Percentiles rank a stretch among this genome's conserved stretches.
phyloP scores from a whole-genome alignment of 1,140 invertebrate species.

The Colletes latitarsis region DNA sequence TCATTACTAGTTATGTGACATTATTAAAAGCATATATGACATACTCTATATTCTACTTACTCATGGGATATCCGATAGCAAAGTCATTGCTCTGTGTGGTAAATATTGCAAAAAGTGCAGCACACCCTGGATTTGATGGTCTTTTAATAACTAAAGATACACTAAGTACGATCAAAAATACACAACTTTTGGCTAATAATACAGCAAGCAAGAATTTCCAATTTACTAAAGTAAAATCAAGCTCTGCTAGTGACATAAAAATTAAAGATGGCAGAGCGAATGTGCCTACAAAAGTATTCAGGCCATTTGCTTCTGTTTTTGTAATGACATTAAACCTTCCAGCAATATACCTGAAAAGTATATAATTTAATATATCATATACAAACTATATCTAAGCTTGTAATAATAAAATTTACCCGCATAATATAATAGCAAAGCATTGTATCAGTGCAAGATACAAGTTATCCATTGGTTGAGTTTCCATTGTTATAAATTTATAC shows the following conservation, averaged over 20 bases:
- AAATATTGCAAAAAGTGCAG: constrained; percentile 96
- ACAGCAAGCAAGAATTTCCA: constrained; percentile 95
- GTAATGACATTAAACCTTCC: constrained; percentile 92
- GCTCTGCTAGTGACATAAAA: constrained; percentile 92
- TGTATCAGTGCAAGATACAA: constrained; percentile 94
- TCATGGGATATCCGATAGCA: constrained; percentile 97
- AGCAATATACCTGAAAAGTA: constrained; percentile 90
- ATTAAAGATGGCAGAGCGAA: constrained; percentile 96
- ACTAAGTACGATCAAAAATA: constrained; percentile 92
- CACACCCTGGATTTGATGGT: constrained; percentile 90
- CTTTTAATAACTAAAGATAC: constrained; percentile 90
- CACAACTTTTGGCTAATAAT: constrained; percentile 90
- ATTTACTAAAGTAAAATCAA: constrained; percentile 92
- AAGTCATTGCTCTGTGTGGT: constrained; percentile 99
- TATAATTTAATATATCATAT: constrained; percentile 3
- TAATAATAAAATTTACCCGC: constrained; percentile 85
- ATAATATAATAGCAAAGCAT: constrained; percentile 95
- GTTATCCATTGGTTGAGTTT: constrained; percentile 85
- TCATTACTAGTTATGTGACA: constrained; percentile 21
- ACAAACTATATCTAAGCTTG: constrained; percentile 1
- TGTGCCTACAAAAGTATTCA: constrained; percentile 95
- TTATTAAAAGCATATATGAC: background rate
- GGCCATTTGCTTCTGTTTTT: constrained; percentile 92
- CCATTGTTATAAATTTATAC: background rate
- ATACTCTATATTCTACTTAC: constrained; percentile 82